A percentile compares a stretch with the other conserved stretches of the same genome.
Evolutionary conservation across 30 jellyfish, hydroid and myxozoan species (phyloP).

Genomic region (Catostylus mosaicus): DNA sequence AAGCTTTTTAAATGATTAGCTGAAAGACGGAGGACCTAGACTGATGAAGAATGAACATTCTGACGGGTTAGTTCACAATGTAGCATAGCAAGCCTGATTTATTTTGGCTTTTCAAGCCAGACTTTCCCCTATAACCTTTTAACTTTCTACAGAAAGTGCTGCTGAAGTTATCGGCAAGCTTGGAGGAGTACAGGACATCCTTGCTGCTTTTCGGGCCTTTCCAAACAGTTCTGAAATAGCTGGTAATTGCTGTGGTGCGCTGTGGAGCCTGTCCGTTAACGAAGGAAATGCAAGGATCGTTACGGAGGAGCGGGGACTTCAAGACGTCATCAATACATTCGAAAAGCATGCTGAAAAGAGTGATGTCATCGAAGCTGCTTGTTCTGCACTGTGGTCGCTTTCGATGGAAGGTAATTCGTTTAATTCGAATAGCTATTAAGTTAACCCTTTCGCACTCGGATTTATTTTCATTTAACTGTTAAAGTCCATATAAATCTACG

Average conservation of each 20-base stretch:
- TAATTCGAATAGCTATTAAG: too few relatives aligned
- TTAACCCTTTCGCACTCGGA: too few relatives aligned
- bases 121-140: too few relatives aligned
- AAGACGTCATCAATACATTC: constrained; percentile 73
- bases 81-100: too few relatives aligned
- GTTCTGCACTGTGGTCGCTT: constrained; percentile 88
- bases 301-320: constrained; percentile 78
- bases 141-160: constrained; percentile 54
- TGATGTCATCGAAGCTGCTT: constrained; percentile 77
- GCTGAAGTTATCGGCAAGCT: constrained; percentile 88
- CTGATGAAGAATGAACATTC: neutral
- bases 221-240: constrained; percentile 86
- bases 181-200: constrained; percentile 92
- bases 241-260: constrained; percentile 88
- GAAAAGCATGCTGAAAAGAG: constrained; percentile 62
- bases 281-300: constrained; percentile 84
- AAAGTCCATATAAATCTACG: too few relatives aligned
- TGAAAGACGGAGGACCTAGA: neutral
- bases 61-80: neutral
- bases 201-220: constrained; percentile 79
- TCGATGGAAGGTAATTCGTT: constrained; percentile 85
- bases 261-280: constrained; percentile 85
- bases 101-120: too few relatives aligned
- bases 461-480: too few relatives aligned
- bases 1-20: too few relatives aligned